A percentile compares a stretch with the other conserved stretches of the same genome.
Conservation (phyloP, 2,113 vertebrate species). For the Himantopus leucocephalus region DNA sequence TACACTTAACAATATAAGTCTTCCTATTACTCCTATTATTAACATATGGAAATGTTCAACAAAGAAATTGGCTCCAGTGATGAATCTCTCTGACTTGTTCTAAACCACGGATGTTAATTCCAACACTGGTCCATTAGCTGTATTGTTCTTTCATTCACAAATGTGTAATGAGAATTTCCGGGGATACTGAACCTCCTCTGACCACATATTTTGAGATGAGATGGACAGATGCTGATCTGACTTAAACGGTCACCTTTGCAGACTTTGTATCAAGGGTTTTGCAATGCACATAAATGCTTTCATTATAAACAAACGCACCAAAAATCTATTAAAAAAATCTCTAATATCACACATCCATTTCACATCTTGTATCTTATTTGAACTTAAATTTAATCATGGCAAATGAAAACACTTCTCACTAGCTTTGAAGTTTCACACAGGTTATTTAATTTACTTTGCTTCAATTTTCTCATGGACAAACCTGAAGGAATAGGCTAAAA, state of each 20-base stretch:
- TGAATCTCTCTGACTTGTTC: not conserved
- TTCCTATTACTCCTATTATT: not conserved
- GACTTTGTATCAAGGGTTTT: not conserved
- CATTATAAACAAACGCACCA: not conserved
- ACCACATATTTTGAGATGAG: not conserved
- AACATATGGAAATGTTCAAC: not conserved
- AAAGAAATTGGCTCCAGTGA: not conserved
- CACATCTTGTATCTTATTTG: not conserved
- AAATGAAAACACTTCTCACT: not conserved
- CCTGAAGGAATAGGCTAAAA: not conserved
- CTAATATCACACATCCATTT: not conserved
- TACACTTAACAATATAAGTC: not conserved
- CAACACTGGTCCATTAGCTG: not conserved
- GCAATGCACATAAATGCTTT: not conserved
- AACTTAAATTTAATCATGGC: not conserved
- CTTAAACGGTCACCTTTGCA: not conserved
- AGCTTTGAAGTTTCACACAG: not conserved
- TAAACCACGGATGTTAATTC: not conserved
- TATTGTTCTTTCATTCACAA: accelerated
- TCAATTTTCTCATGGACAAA: not conserved
- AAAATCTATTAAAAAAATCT: not conserved
- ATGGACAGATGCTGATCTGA: not conserved
- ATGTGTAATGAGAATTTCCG: not conserved
- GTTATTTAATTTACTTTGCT: not conserved
- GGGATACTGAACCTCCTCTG: not conserved